These are phyloP conservation scores for Chouioia cunea DNA, from an alignment of 2,888 invertebrate species.

Conservation along the genomic window DNA sequence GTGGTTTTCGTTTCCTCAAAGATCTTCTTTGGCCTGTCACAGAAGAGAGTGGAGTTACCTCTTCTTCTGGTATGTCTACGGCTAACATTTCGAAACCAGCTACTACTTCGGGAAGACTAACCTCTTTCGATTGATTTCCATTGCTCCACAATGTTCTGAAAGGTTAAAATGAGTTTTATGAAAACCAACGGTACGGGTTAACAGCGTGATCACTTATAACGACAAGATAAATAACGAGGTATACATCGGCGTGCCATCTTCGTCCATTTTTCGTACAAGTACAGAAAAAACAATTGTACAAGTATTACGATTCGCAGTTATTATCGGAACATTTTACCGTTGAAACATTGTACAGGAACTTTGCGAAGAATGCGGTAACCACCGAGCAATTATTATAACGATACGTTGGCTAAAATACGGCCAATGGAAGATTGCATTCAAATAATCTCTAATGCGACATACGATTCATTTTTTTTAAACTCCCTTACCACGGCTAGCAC, in stretches of 20 bases:
- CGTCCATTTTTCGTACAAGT: conserved; percentile 5
- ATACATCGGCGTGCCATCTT: conserved; percentile 17
- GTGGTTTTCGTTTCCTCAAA: conserved; percentile 52
- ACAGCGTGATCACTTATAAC: not conserved
- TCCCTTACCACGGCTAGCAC: too few species aligned
- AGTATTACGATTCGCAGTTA: too few species aligned
- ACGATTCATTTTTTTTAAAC: too few species aligned
- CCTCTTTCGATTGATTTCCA: conserved; percentile 45
- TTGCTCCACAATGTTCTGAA: conserved; percentile 17
- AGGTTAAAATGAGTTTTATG: not conserved
- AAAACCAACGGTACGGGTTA: not conserved
- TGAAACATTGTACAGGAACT: too few species aligned
- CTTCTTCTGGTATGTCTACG: conserved; percentile 51
- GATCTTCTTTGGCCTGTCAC: conserved; percentile 45
- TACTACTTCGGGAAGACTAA: conserved; percentile 61
- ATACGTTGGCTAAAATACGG: too few species aligned
- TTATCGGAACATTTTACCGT: too few species aligned
- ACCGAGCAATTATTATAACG: too few species aligned
- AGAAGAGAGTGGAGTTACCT: conserved; percentile 19
- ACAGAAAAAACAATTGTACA: too few species aligned
- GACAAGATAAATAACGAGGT: conserved; percentile 6
- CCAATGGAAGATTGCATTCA: too few species aligned
- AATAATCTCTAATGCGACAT: too few species aligned
- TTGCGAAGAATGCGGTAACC: too few species aligned
- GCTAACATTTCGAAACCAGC: conserved; percentile 62